Conservation (phyloP, 1,140 invertebrate species). For the Neotoxoptera formosana region DNA sequence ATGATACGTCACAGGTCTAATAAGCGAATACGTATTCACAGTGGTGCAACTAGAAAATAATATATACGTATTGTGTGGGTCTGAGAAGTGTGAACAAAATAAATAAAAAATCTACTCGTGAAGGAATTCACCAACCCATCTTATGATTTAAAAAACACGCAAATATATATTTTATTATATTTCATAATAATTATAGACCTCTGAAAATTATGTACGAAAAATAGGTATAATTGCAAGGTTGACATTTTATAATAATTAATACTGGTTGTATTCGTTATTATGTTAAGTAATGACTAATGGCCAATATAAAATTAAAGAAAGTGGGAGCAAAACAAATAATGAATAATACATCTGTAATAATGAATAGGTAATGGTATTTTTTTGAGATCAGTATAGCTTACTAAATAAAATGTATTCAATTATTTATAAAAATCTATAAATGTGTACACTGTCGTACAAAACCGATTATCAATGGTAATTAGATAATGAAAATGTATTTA, state of each 20-base stretch:
- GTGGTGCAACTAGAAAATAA: not conserved
- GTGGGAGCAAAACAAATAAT: too few species aligned
- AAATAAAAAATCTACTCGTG: not conserved
- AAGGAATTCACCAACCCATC: not conserved
- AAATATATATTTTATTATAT: too few species aligned
- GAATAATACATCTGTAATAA: too few species aligned
- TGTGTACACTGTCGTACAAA: not conserved
- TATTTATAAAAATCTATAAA: not conserved
- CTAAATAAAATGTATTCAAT: not conserved
- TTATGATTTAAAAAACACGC: too few species aligned
- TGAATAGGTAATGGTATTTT: not conserved
- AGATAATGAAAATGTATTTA: not conserved
- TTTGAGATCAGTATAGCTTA: not conserved
- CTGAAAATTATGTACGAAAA: too few species aligned
- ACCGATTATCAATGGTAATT: not conserved
- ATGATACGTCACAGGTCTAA: not conserved
- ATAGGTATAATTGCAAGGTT: too few species aligned
- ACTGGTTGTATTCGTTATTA: too few species aligned
- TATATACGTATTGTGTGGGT: not conserved
- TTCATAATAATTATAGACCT: too few species aligned
- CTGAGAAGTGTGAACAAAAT: not conserved
- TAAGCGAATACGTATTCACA: not conserved
- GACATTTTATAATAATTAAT: too few species aligned
- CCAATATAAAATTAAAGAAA: too few species aligned
- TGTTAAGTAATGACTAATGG: too few species aligned